phyloP scores from a whole-genome alignment of 2,888 invertebrate genomes.

The Blastobasis lacticolella region DNA sequence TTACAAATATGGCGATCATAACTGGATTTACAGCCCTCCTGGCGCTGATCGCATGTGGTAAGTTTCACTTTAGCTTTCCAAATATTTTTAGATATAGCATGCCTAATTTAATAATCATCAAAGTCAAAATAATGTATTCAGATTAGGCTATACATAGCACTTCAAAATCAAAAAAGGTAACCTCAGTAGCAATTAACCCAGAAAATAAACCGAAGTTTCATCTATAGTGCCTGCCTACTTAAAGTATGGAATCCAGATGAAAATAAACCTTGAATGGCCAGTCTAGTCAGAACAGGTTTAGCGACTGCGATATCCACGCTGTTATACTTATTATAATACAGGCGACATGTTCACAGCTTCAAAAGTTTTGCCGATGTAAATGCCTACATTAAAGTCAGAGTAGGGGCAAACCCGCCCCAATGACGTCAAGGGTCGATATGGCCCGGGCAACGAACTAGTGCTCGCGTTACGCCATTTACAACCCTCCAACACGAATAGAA shows the following conservation, averaged over 20 bases:
- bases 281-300: conserved; percentile 5
- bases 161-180: too few relatives aligned
- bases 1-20: conserved; percentile 41
- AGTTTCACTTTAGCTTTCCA: conserved; percentile 19
- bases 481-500: not conserved
- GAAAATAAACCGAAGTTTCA: too few relatives aligned
- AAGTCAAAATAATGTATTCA: too few relatives aligned
- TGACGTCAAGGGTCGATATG: conserved; percentile 48
- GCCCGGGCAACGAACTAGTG: conserved; percentile 42
- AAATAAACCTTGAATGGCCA: conserved; percentile 1
- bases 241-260: not conserved
- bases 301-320: not conserved
- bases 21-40: conserved; percentile 55
- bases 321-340: too few relatives aligned
- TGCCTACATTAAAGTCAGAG: not conserved
- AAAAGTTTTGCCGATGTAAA: too few relatives aligned
- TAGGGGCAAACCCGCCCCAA: conserved; percentile 14
- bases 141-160: too few relatives aligned
- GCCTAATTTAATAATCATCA: too few relatives aligned
- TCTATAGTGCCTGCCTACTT: too few relatives aligned
- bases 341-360: too few relatives aligned
- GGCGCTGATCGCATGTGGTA: conserved; percentile 61
- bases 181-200: too few relatives aligned
- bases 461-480: conserved; percentile 26
- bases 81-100: too few relatives aligned